phyloP scores from a whole-genome alignment of 2,888 invertebrate genomes.

The Acanthosepion pharaonis region DNA sequence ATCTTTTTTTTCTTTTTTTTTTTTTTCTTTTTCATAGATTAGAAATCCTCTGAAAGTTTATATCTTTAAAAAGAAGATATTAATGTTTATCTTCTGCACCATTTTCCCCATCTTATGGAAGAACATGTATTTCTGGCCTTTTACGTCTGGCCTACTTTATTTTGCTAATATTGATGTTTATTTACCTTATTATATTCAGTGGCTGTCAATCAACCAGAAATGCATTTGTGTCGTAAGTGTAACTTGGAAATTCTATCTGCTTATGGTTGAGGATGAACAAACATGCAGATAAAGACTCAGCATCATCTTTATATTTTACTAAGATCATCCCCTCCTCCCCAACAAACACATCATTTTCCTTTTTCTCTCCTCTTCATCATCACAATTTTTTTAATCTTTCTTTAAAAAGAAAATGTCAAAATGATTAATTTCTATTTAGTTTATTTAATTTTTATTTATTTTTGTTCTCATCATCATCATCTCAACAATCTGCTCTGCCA shows the following conservation, averaged over 20 bases:
- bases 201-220: neutral
- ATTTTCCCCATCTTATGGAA: neutral
- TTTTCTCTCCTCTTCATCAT: neutral
- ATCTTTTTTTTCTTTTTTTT: neutral
- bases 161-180: constrained; percentile 6
- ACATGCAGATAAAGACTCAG: constrained; percentile 20
- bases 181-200: constrained; percentile 22
- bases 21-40: neutral
- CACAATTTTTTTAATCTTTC: neutral
- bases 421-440: neutral
- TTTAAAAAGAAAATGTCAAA: neutral
- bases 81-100: neutral
- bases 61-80: neutral
- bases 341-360: neutral
- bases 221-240: constrained; percentile 10
- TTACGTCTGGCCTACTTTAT: neutral
- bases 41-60: neutral
- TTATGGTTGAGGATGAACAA: constrained; percentile 33
- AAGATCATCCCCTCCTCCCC: neutral
- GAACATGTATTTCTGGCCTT: neutral
- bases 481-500: neutral
- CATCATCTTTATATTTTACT: neutral
- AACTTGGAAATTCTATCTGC: constrained; percentile 23
- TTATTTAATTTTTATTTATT: neutral
- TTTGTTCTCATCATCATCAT: neutral